These are phyloP conservation scores for Rhinella marina DNA, from an alignment of 2,797 vertebrate genomes.

Conservation along the genomic window DNA sequence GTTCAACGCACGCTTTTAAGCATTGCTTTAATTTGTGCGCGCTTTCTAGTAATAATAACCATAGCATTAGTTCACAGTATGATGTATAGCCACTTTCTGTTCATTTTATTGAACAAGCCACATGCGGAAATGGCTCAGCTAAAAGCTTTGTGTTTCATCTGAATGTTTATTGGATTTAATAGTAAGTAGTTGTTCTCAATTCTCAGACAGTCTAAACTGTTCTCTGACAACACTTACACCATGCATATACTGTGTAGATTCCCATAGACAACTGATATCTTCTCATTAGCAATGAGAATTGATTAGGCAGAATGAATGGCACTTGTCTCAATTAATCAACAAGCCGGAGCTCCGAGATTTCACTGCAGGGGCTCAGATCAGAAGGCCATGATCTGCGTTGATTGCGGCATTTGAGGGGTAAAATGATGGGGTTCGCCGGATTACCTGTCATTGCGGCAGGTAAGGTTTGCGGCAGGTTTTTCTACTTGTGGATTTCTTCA, in stretches of 20 bases:
- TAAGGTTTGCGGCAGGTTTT: no score
- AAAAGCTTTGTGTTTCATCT: conserved; percentile 37
- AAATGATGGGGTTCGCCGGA: no score
- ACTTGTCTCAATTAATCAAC: background rate
- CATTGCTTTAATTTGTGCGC: conserved; percentile 4
- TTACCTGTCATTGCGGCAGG: no score
- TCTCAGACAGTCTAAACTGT: background rate
- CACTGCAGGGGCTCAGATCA: no score
- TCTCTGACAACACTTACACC: background rate
- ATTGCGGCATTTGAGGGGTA: no score
- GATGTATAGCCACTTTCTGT: conserved; percentile 36
- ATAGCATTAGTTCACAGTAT: conserved; percentile 40
- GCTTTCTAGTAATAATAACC: conserved; percentile 9
- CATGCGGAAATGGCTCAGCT: conserved; percentile 26
- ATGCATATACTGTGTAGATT: background rate
- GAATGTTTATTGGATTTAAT: conserved; percentile 39
- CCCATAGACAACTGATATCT: background rate
- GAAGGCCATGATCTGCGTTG: no score
- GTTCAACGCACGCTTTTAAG: conserved; percentile 6
- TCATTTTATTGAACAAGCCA: conserved; percentile 45
- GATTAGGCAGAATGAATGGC: background rate
- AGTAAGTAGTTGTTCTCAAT: conserved; percentile 21
- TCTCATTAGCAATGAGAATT: background rate
- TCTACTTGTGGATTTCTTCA: no score
- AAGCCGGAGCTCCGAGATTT: background rate